Conservation (phyloP, 2,797 vertebrate species). For the Acomys russatus region DNA sequence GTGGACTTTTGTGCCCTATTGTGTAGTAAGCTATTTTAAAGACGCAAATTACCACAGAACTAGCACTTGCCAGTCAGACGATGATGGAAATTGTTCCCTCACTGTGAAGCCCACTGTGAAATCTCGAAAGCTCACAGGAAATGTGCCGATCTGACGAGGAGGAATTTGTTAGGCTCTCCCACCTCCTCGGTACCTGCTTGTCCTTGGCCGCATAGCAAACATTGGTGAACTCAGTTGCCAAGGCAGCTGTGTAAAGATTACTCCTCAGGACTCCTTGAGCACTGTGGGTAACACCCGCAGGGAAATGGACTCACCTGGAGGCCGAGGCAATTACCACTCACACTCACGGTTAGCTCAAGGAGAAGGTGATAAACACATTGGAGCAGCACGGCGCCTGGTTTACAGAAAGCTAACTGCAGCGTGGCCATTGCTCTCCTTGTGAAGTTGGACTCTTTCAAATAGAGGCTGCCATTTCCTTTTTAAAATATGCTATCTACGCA, state of each 20-base stretch:
- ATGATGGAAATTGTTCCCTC: constrained; percentile 62
- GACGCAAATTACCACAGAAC: constrained; percentile 61
- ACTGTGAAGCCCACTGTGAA: constrained; percentile 67
- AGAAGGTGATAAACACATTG: constrained; percentile 30
- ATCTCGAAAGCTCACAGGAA: constrained; percentile 50
- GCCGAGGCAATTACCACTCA: constrained; percentile 42
- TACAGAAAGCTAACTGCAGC: constrained; percentile 5
- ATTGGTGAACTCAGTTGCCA: constrained; percentile 28
- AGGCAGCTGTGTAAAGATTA: constrained; percentile 58
- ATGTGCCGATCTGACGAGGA: constrained; percentile 63
- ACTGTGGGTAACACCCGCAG: neutral
- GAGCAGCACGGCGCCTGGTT: neutral
- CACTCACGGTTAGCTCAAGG: constrained; percentile 50
- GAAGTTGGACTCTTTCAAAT: constrained; percentile 47
- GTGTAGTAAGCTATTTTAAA: constrained; percentile 70
- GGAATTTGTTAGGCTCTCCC: constrained; percentile 64
- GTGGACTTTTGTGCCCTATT: constrained; percentile 25
- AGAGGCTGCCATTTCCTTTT: constrained; percentile 18
- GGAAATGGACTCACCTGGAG: constrained; percentile 47
- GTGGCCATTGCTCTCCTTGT: constrained; percentile 4
- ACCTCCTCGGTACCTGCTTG: constrained; percentile 33
- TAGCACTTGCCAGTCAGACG: constrained; percentile 62
- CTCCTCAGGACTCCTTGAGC: constrained; percentile 32
- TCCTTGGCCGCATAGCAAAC: constrained; percentile 44
- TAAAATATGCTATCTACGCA: neutral